A percentile compares a stretch with the other conserved stretches of the same genome.
These are phyloP conservation scores for Cyanistes caeruleus DNA, from an alignment of 2,113 vertebrate genomes.

Conservation along the genomic window DNA sequence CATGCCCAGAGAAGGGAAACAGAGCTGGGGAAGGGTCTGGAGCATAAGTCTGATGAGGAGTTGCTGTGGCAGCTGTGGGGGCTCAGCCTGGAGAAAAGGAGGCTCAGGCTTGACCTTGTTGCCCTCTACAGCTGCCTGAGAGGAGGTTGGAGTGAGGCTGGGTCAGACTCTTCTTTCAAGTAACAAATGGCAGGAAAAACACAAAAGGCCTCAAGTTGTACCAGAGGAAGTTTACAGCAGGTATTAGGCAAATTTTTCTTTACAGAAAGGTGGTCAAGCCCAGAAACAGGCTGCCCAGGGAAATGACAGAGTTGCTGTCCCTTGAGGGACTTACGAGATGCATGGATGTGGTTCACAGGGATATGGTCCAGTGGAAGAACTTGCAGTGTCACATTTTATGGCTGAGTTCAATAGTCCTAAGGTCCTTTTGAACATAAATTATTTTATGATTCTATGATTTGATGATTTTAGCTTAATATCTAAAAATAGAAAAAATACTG, in stretches of 20 bases:
- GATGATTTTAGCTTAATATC: background rate
- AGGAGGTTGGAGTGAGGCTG: accelerated
- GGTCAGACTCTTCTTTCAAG: accelerated
- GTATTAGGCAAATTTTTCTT: background rate
- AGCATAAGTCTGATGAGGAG: background rate
- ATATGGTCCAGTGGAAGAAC: background rate
- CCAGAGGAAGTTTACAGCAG: background rate
- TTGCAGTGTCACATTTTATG: background rate
- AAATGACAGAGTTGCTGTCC: background rate
- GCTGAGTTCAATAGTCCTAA: background rate
- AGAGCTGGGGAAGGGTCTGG: background rate
- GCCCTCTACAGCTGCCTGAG: accelerated
- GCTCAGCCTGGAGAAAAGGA: background rate
- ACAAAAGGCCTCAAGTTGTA: accelerated
- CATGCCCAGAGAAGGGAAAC: accelerated
- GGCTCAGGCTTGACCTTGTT: accelerated
- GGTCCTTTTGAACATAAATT: background rate
- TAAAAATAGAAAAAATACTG: background rate
- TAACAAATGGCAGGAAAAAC: background rate
- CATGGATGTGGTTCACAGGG: background rate
- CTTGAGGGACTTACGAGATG: background rate
- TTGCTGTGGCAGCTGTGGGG: accelerated
- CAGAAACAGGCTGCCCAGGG: background rate
- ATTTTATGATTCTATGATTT: background rate
- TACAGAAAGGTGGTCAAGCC: accelerated